phyloP scores from a whole-genome alignment of 2,888 invertebrate genomes.

The Papilio elwesi region DNA sequence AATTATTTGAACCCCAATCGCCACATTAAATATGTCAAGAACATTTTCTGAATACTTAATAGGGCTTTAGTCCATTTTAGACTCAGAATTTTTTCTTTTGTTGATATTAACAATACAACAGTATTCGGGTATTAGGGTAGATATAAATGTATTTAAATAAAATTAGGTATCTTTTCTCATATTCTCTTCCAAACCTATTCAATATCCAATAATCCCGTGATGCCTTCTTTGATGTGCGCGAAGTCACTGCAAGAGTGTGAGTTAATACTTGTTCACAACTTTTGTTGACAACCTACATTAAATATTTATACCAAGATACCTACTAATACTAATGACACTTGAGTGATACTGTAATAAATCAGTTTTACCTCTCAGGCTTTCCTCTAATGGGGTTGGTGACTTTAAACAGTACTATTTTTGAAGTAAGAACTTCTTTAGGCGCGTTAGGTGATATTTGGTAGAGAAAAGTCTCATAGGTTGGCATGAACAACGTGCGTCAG shows the following conservation, averaged over 20 bases:
- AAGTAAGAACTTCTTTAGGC: no score
- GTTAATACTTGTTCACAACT: not conserved
- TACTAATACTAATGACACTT: no score
- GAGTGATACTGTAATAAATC: no score
- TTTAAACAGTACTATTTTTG: no score
- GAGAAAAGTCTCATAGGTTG: no score
- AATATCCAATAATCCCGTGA: conserved; percentile 2
- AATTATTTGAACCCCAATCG: conserved; percentile 51
- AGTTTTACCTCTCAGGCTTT: no score
- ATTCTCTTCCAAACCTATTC: not conserved
- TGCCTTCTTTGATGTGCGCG: conserved; percentile 1
- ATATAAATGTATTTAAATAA: conserved; percentile 21
- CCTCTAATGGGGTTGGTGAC: no score
- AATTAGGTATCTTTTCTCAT: conserved; percentile 45
- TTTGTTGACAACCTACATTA: not conserved
- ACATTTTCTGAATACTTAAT: conserved; percentile 30
- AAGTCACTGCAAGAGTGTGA: not conserved
- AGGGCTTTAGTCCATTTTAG: conserved; percentile 18
- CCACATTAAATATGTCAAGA: conserved; percentile 39
- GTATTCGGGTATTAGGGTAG: not conserved
- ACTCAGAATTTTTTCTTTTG: conserved; percentile 19
- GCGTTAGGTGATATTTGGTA: no score
- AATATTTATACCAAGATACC: not conserved
- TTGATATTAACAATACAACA: conserved; percentile 25
- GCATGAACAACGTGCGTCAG: no score